Evolutionary conservation across 2,113 vertebrate species (phyloP).

Genomic region (Thalassoma bifasciatum): DNA sequence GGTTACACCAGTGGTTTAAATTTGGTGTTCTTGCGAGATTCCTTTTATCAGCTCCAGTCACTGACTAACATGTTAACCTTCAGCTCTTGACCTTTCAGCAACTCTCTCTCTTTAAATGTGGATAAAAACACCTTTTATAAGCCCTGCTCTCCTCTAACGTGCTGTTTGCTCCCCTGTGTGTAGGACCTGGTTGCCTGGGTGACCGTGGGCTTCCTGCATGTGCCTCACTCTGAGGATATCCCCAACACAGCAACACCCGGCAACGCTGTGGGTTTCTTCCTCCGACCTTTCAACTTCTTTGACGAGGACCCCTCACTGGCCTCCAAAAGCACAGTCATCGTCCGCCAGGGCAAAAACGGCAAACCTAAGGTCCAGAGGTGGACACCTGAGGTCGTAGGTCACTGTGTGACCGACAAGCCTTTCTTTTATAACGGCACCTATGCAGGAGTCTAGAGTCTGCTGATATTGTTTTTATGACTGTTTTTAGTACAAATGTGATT

Average conservation of each 20-base stretch:
- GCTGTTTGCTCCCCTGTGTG: slow-evolving; percentile 42
- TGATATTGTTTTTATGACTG: neutral
- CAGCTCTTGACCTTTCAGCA: slow-evolving; percentile 16
- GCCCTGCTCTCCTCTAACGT: neutral
- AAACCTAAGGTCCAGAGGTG: slow-evolving; percentile 82
- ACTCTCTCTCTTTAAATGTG: too few species aligned
- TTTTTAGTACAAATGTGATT: neutral
- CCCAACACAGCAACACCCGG: slow-evolving; percentile 93
- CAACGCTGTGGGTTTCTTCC: slow-evolving; percentile 91
- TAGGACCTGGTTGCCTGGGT: slow-evolving; percentile 98
- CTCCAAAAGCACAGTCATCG: slow-evolving; percentile 83
- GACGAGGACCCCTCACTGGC: slow-evolving; percentile 89
- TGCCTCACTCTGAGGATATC: slow-evolving; percentile 93
- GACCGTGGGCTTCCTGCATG: slow-evolving; percentile 93
- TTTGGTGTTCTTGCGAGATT: neutral
- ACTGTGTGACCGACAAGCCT: slow-evolving; percentile 78
- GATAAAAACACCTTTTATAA: slow-evolving; percentile 11
- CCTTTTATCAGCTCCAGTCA: neutral
- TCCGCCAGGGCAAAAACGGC: slow-evolving; percentile 69
- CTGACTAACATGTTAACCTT: slow-evolving; percentile 2
- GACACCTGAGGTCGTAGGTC: slow-evolving; percentile 76
- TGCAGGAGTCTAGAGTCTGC: slow-evolving; percentile 59
- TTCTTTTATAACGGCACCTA: slow-evolving; percentile 91
- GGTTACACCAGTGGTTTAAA: neutral
- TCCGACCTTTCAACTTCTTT: slow-evolving; percentile 95